Evolutionary conservation across 2,888 invertebrate genomes (phyloP), one percentile per base, ranked within the genome.

Genomic region (Odontocerum albicorne): DNA sequence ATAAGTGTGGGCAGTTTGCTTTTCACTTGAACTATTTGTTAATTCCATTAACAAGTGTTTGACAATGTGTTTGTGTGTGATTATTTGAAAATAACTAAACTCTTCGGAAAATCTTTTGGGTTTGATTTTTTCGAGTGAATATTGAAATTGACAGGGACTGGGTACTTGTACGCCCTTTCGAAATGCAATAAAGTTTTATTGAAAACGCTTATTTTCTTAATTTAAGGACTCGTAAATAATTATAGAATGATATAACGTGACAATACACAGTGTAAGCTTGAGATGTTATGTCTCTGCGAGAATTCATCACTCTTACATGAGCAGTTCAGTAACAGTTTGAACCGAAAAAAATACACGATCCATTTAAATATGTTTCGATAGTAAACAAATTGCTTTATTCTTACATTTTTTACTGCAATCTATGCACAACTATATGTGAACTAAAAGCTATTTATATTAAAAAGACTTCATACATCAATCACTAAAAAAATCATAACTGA

Each of bases 141-240:
- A 21, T 22, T 27, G 10, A 27, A 43, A 20, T 39, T 21, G 22
- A n/a, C 19, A n/a, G 10, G 46, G 21, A 46, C 46, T 46, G 46
- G 39, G 47, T 17, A 4, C n/a, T 36, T 36, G 35, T 21, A 19
- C 15, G 17, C 47, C 47, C 47, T 27, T 36, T 49, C 8, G 38
- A 22, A 49, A 38, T 17, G 47, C 47, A 49, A 49, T 49, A 49
- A 46, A 35, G 35, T 46, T 46, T 20, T 6, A 20, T 12, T 36
- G 22, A 46, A 46, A 46, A 36, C 36, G 36, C 46, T 46, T 36
- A 46, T 46, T 35, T 17, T 33, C 21, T 46, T 45, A 33, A 22
- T 33, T 1, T 45, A 45, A 35, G 35, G 22, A 45, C 10, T 33
- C n/a, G 12, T 45, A 33, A 32, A 32, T 16, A 20, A 46, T 16